A percentile compares a stretch with the other conserved stretches of the same genome.
Evolutionary conservation across 1,140 invertebrate genomes (phyloP).

Genomic region (Bombus pascuorum): DNA sequence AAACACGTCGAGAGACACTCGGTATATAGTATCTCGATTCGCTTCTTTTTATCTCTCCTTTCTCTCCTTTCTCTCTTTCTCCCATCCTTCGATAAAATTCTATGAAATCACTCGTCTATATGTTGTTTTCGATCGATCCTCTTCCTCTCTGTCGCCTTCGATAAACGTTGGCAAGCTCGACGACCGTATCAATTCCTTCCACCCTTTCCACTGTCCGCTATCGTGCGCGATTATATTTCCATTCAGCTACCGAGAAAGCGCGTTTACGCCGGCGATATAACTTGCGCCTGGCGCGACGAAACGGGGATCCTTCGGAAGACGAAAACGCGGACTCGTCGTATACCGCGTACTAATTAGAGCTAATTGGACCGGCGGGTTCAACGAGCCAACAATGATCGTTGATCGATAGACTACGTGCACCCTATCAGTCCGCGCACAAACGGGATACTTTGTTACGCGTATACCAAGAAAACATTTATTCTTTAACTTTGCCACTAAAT

Average conservation of each 20-base stretch:
- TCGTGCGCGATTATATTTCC: slow-evolving; percentile 12
- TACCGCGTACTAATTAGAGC: not conserved
- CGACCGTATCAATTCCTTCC: slow-evolving; percentile 56
- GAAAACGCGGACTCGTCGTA: not conserved
- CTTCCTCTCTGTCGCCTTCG: not conserved
- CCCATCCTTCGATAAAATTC: not conserved
- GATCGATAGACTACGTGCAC: not conserved
- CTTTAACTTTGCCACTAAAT: not conserved
- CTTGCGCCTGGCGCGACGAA: no score
- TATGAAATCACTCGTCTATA: not conserved
- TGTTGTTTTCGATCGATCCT: no score
- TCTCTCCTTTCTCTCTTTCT: not conserved
- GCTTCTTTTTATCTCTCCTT: slow-evolving; percentile 27
- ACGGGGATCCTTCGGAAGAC: not conserved
- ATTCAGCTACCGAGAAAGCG: not conserved
- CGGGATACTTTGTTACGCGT: no score
- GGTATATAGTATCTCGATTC: slow-evolving; percentile 57
- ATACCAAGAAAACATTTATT: not conserved
- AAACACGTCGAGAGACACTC: slow-evolving; percentile 67
- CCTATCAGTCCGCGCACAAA: not conserved
- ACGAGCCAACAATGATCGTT: not conserved
- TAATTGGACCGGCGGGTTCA: slow-evolving; percentile 15
- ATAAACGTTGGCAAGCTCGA: slow-evolving; percentile 18
- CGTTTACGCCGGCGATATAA: not conserved
- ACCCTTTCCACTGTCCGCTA: not conserved